Conservation (phyloP, 2,797 vertebrate genomes). For the Semaprochilodus insignis region DNA sequence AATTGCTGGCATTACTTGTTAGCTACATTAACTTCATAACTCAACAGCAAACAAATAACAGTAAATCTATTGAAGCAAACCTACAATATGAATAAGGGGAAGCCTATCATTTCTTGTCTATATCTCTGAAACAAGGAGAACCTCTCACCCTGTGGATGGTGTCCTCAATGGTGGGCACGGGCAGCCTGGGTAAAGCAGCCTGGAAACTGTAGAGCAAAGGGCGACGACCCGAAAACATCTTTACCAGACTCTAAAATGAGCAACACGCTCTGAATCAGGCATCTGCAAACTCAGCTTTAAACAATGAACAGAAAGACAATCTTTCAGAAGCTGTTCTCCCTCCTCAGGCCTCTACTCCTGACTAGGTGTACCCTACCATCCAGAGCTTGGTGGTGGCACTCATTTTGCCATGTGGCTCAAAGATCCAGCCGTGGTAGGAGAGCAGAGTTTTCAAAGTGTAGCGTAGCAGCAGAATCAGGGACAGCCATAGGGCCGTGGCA, state of each 20-base stretch:
- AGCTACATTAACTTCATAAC: too few species aligned
- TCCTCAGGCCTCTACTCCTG: not conserved
- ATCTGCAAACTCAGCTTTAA: conserved; percentile 40
- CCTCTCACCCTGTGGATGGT: conserved; percentile 85
- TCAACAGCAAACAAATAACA: too few species aligned
- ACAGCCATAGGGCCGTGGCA: conserved; percentile 89
- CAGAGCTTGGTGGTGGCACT: conserved; percentile 86
- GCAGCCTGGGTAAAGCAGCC: conserved; percentile 88
- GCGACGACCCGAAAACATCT: conserved; percentile 83
- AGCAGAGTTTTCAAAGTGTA: conserved; percentile 87
- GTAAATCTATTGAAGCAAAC: too few species aligned
- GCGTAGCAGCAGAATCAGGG: conserved; percentile 86
- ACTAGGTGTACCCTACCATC: conserved; percentile 78
- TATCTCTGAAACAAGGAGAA: not conserved
- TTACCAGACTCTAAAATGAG: conserved; percentile 79
- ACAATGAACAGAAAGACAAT: not conserved
- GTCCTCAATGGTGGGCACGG: conserved; percentile 86
- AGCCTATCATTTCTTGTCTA: not conserved
- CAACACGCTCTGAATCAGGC: not conserved
- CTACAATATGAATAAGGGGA: too few species aligned
- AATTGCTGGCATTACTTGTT: too few species aligned
- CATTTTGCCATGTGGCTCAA: conserved; percentile 89
- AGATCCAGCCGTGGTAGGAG: conserved; percentile 95
- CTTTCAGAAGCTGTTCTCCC: not conserved
- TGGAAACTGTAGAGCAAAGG: conserved; percentile 96